Evolutionary conservation across 1,140 invertebrate species (phyloP), one percentile per base, ranked within the genome.

Genomic region (Tachypleus tridentatus): DNA sequence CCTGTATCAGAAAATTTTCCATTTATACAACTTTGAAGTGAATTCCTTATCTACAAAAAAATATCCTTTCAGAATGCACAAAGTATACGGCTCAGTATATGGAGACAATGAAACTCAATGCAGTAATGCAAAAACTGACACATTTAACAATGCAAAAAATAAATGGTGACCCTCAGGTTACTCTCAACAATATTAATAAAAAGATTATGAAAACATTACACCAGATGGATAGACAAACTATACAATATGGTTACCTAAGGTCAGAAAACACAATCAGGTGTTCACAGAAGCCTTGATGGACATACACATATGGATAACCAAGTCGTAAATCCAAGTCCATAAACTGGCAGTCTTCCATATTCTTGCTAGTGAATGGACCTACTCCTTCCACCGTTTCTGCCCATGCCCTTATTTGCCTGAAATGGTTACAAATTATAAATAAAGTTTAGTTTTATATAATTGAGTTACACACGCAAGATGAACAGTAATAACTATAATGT

Each of bases 241-340:
- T 1, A 54, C n/a, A 8, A 54, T 54, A 8, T 54, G n/a, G 7
- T 57, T 47, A 78, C 83, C 82, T 81, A 4, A 83, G 79, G 75
- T 91, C 86, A 7, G 83, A 85, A 70, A 94, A 86, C 3, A 85
- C 79, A 71, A 94, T 82, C 1, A 93, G 72, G 76, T 95, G 92
- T 75, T 94, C 90, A 77, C 92, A 94, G 71, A 85, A 82, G n/a
- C 90, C 91, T 75, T 91, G 88, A 77, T 93, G 90, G 51, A 87
- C 79, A 77, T 91, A 94, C 4, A 92, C 81, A 81, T 88, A 87
- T 1, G 89, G 88, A 72, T 85, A 84, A 1, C 89, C 89, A 60
- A 91, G 79, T 63, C 79, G 78, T 3, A 89, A 69, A 3, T 73
- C 75, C 0, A 92, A 76, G 66, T 87, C 82, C 58, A 83, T 76